Conservation (phyloP, 2,797 vertebrate species). For the Peromyscus aztecus region DNA sequence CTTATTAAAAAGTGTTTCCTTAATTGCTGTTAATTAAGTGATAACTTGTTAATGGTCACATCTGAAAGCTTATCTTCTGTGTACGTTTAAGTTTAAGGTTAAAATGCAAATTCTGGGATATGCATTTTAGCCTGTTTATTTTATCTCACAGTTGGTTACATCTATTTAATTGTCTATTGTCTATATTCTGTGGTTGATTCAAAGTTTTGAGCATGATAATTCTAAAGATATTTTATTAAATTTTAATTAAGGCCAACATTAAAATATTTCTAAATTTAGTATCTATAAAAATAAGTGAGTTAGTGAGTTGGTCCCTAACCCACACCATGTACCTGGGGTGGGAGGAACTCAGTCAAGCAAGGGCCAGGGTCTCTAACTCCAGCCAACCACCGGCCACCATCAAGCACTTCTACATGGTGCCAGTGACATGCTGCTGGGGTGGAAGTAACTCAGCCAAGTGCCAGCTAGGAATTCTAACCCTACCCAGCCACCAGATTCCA, state of each 20-base stretch:
- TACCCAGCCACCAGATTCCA: too few species aligned
- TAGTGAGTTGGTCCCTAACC: neutral
- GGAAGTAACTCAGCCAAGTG: too few species aligned
- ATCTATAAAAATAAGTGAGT: neutral
- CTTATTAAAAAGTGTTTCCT: slow-evolving; percentile 64
- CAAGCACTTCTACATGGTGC: neutral
- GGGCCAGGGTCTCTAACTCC: neutral
- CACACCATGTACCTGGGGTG: neutral
- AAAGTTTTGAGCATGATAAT: slow-evolving; percentile 82
- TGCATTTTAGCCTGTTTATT: slow-evolving; percentile 85
- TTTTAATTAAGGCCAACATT: slow-evolving; percentile 86
- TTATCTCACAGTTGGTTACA: slow-evolving; percentile 87
- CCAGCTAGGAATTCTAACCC: too few species aligned
- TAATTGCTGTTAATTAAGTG: slow-evolving; percentile 87
- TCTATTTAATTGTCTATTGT: slow-evolving; percentile 62
- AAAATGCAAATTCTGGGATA: neutral
- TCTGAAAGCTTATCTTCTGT: slow-evolving; percentile 86
- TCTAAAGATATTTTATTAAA: slow-evolving; percentile 86
- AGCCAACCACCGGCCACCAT: neutral
- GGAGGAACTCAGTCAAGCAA: neutral
- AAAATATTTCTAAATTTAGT: slow-evolving; percentile 80
- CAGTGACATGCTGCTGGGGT: neutral
- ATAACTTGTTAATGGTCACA: slow-evolving; percentile 87
- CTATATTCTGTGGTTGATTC: slow-evolving; percentile 83
- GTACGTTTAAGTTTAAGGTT: neutral